These are phyloP conservation scores for Troilus luridus DNA, from an alignment of 2,888 invertebrate genomes.

Conservation along the genomic window DNA sequence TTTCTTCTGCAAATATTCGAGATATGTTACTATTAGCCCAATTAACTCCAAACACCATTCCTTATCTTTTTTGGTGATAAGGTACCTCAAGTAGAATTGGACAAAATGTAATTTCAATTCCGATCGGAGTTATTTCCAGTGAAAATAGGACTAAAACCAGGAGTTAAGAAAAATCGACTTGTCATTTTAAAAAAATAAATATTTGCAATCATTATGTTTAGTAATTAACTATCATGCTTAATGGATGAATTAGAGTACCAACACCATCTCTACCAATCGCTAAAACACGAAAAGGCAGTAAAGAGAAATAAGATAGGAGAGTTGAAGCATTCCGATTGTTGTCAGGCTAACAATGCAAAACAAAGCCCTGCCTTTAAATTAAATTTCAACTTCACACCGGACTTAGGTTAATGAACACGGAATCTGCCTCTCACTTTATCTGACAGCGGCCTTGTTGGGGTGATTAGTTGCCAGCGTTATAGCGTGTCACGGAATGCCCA, in stretches of 20 bases:
- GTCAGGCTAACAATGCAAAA: constrained; percentile 2
- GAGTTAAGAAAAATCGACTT: too few relatives aligned
- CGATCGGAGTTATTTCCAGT: too few relatives aligned
- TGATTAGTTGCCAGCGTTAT: background rate
- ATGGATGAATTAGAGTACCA: background rate
- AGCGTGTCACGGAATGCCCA: background rate
- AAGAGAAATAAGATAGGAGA: background rate
- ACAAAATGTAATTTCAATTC: too few relatives aligned
- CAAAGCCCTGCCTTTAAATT: constrained; percentile 3
- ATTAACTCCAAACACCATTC: too few relatives aligned
- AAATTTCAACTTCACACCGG: constrained; percentile 19
- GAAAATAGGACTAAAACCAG: too few relatives aligned
- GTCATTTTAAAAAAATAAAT: too few relatives aligned
- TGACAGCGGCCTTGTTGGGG: background rate
- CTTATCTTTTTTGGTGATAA: too few relatives aligned
- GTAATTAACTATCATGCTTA: background rate
- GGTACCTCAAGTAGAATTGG: too few relatives aligned
- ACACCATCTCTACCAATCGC: background rate
- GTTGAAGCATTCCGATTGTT: background rate
- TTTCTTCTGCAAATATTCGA: too few relatives aligned
- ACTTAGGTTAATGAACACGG: constrained; percentile 27
- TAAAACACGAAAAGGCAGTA: background rate
- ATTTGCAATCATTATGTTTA: too few relatives aligned
- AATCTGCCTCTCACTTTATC: background rate
- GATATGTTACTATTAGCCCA: too few relatives aligned